Evolutionary conservation across 2,113 vertebrate genomes (phyloP).

Genomic region (Salvelinus alpinus): DNA sequence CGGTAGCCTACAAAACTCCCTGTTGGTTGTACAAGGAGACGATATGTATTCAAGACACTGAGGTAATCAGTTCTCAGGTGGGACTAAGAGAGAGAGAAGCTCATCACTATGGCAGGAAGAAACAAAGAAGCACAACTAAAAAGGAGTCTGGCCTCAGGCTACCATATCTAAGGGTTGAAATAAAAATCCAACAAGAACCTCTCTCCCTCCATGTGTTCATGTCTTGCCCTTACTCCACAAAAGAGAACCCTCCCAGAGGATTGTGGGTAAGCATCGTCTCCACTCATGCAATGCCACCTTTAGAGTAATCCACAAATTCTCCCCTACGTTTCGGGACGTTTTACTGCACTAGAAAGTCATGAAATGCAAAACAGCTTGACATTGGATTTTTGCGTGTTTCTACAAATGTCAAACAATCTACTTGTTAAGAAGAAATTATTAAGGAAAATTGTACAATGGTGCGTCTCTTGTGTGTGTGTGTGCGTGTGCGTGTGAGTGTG

Average conservation of each 20-base stretch:
- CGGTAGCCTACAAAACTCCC: too few relatives aligned
- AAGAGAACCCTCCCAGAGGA: background rate
- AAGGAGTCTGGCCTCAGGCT: background rate
- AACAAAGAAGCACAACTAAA: too few relatives aligned
- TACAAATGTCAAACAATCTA: too few relatives aligned
- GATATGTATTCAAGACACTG: slow-evolving; percentile 3
- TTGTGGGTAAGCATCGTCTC: slow-evolving; percentile 19
- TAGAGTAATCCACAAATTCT: slow-evolving; percentile 4
- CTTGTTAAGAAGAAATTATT: too few relatives aligned
- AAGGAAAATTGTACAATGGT: background rate
- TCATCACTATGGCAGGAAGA: too few relatives aligned
- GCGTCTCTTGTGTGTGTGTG: background rate
- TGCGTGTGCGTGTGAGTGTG: background rate
- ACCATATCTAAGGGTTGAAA: slow-evolving; percentile 14
- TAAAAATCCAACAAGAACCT: slow-evolving; percentile 3
- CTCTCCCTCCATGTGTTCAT: background rate
- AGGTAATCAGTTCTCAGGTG: too few relatives aligned
- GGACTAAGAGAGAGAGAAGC: too few relatives aligned
- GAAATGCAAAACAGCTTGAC: too few relatives aligned
- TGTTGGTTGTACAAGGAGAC: background rate
- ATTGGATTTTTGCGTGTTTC: too few relatives aligned
- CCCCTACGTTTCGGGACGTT: too few relatives aligned
- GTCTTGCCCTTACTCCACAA: slow-evolving; percentile 15
- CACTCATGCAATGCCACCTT: slow-evolving; percentile 10
- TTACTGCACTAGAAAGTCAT: too few relatives aligned